Percentiles rank a stretch among this genome's conserved stretches.
Evolutionary conservation across 2,113 vertebrate species (phyloP).

Genomic region (Colinus virginianus): DNA sequence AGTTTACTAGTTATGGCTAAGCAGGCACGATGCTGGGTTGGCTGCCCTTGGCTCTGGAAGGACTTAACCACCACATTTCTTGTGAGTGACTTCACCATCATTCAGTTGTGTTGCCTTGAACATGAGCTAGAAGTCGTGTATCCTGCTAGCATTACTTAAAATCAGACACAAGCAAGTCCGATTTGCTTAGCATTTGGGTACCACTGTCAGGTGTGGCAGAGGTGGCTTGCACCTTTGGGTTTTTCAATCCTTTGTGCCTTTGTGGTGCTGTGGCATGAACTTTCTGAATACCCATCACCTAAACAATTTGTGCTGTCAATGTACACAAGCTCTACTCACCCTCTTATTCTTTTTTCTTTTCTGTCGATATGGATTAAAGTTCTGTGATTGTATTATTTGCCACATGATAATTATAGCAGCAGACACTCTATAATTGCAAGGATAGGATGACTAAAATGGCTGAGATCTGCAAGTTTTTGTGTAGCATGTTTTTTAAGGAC

Average conservation of each 20-base stretch:
- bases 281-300: background rate
- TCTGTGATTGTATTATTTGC: background rate
- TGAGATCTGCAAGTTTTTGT: background rate
- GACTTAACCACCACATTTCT: background rate
- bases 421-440: background rate
- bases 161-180: background rate
- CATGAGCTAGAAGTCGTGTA: background rate
- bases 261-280: background rate
- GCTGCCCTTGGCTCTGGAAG: background rate
- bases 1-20: background rate
- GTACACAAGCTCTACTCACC: background rate
- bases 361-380: background rate
- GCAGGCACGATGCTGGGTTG: background rate
- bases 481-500: background rate
- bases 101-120: background rate
- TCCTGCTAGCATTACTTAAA: background rate
- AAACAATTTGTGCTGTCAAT: background rate
- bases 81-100: background rate
- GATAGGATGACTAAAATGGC: background rate
- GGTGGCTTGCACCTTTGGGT: background rate
- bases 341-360: background rate
- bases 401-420: background rate
- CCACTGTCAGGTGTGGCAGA: background rate
- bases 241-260: background rate
- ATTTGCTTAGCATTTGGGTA: background rate